phyloP scores from a whole-genome alignment of 2,888 invertebrate genomes.

The Eurois occulta region DNA sequence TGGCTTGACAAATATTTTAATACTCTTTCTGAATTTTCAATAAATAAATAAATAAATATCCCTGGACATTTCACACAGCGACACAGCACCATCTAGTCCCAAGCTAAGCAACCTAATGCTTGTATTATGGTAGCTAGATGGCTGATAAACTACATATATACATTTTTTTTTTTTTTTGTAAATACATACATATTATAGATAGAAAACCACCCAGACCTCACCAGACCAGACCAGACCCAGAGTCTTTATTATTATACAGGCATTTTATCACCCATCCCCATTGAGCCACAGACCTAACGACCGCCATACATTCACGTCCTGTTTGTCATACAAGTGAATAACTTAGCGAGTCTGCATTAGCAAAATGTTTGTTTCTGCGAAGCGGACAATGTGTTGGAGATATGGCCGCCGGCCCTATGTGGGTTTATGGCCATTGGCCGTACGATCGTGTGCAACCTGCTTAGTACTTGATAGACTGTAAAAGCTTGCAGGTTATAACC shows the following conservation, averaged over 20 bases:
- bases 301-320: conserved; percentile 45
- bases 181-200: too few relatives aligned
- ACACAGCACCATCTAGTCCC: too few relatives aligned
- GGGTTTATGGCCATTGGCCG: conserved; percentile 44
- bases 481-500: conserved; percentile 9
- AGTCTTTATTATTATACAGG: too few relatives aligned
- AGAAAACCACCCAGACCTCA: too few relatives aligned
- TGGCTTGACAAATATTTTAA: neutral
- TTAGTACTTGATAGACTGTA: conserved; percentile 22
- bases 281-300: conserved; percentile 22
- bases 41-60: too few relatives aligned
- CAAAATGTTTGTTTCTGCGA: conserved; percentile 62
- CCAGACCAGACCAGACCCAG: too few relatives aligned
- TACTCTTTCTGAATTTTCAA: too few relatives aligned
- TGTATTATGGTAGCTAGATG: too few relatives aligned
- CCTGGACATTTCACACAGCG: too few relatives aligned
- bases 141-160: too few relatives aligned
- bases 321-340: conserved; percentile 60
- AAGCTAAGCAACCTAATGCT: too few relatives aligned
- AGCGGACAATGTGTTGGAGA: conserved; percentile 60
- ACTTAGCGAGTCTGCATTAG: conserved; percentile 58
- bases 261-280: conserved; percentile 3
- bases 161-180: too few relatives aligned
- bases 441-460: conserved; percentile 20
- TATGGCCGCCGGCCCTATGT: conserved; percentile 43